Conservation (phyloP, 2,113 vertebrate genomes). For the Microcebus tavaratra region DNA sequence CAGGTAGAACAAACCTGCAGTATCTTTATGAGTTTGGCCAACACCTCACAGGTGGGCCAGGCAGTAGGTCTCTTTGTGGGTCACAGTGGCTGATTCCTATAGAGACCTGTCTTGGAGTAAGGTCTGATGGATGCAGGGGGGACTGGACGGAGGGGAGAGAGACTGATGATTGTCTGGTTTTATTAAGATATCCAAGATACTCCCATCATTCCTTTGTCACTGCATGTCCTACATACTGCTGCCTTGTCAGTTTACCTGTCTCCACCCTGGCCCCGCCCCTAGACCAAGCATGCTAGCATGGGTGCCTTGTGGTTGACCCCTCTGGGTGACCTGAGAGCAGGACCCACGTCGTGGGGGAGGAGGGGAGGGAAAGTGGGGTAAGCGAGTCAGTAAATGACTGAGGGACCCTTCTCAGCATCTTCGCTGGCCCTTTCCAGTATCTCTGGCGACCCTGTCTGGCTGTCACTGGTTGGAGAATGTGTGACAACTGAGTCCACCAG, state of each 20-base stretch:
- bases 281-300: not conserved
- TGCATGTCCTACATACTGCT: no score
- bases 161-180: not conserved
- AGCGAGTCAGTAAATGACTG: not conserved
- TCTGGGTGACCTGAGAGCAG: not conserved
- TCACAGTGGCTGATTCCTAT: not conserved
- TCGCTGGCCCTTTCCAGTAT: not conserved
- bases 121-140: not conserved
- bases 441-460: not conserved
- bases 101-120: not conserved
- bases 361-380: not conserved
- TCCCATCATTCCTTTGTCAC: not conserved
- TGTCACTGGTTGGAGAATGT: not conserved
- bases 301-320: not conserved
- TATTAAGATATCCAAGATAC: not conserved
- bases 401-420: not conserved
- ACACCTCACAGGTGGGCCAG: not conserved
- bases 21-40: not conserved
- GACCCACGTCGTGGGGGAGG: not conserved
- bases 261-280: not conserved
- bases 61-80: not conserved
- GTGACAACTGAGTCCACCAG: conserved; percentile 7
- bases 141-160: no score
- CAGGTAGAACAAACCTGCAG: accelerated
- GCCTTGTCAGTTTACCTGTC: not conserved